phyloP scores from a whole-genome alignment of 2,113 vertebrate genomes.

The Deroptyus accipitrinus region DNA sequence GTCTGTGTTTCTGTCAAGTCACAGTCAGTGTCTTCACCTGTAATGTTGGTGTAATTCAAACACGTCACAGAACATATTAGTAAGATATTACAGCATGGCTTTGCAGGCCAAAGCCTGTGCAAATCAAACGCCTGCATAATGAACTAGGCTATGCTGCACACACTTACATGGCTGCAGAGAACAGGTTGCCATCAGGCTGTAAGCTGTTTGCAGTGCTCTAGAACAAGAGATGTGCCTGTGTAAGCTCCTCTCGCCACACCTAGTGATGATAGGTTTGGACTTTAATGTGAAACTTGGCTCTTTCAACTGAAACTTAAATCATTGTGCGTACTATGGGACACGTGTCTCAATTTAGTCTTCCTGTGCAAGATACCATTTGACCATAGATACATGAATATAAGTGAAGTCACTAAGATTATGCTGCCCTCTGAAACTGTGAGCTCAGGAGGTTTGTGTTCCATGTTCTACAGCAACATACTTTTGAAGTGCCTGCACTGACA shows the following conservation, averaged over 20 bases:
- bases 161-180: neutral
- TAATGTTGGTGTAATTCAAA: neutral
- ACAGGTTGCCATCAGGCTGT: neutral
- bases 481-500: neutral
- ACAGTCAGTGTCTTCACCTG: neutral
- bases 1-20: neutral
- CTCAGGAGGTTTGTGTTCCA: neutral
- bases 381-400: neutral
- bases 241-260: neutral
- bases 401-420: neutral
- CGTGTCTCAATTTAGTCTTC: neutral
- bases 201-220: neutral
- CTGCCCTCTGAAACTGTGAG: neutral
- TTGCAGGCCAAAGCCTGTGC: neutral
- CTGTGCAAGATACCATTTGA: neutral
- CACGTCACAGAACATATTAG: neutral
- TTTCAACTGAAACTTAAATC: conserved; percentile 28
- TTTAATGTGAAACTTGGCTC: conserved; percentile 29
- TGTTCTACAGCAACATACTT: neutral
- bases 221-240: neutral
- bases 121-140: fast-evolving
- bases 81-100: neutral
- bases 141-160: neutral
- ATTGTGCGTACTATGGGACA: neutral
- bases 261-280: neutral